Evolutionary conservation across 92 coral and sea anemone genomes (phyloP).

Genomic region (Pocillopora grandis): DNA sequence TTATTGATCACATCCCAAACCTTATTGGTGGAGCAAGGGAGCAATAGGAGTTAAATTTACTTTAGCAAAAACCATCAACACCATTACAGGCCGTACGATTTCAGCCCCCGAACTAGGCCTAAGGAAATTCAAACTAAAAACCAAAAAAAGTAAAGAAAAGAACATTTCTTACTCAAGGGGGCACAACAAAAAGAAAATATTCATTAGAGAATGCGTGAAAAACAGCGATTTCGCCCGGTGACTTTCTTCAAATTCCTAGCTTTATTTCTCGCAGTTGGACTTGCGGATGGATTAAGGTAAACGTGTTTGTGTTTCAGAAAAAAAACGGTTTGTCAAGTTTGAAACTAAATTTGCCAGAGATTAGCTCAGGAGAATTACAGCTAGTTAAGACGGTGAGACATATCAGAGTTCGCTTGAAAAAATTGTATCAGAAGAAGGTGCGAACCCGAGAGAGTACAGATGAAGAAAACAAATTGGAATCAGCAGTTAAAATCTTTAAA

Average conservation of each 20-base stretch:
- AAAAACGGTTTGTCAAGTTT: too few relatives aligned
- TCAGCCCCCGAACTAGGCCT: constrained; percentile 42
- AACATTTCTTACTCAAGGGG: constrained; percentile 3
- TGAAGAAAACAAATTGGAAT: too few relatives aligned
- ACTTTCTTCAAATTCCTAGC: background rate
- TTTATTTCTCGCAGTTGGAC: constrained; percentile 16
- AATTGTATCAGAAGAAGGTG: too few relatives aligned
- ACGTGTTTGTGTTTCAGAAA: background rate
- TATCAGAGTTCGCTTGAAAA: too few relatives aligned
- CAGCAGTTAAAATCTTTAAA: too few relatives aligned
- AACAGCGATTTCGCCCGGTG: constrained; percentile 4
- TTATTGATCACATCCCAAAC: background rate
- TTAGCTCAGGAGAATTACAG: too few relatives aligned
- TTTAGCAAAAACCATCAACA: constrained; percentile 10
- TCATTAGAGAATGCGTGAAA: constrained; percentile 26
- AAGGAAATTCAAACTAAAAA: background rate
- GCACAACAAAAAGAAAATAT: background rate
- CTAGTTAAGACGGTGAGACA: too few relatives aligned
- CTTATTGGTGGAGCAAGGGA: constrained; percentile 24
- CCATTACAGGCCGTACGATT: constrained; percentile 50
- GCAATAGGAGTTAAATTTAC: constrained; percentile 38
- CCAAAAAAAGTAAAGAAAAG: background rate
- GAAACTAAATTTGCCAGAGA: too few relatives aligned
- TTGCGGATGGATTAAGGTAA: constrained; percentile 38
- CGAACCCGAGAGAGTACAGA: too few relatives aligned